These are phyloP conservation scores for Onchidella celtica DNA, from an alignment of 2,888 invertebrate species.

Conservation along the genomic window DNA sequence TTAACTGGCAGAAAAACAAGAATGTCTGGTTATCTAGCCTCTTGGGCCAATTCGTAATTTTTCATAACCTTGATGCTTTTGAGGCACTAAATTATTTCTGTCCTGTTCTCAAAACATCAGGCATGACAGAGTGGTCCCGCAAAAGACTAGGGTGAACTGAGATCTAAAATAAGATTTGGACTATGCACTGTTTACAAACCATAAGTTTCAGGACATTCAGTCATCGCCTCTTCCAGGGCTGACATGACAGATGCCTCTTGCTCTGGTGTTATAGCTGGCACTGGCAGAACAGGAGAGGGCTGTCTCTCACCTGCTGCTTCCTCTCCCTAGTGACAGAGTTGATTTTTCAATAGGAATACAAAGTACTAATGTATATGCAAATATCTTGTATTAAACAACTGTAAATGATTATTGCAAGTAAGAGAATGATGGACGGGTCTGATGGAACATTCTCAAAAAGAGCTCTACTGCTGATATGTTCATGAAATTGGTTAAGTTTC, in stretches of 20 bases:
- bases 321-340: conserved; percentile 1
- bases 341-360: background rate
- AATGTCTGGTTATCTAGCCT: no score
- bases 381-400: background rate
- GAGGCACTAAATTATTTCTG: background rate
- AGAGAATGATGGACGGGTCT: no score
- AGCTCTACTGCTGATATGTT: no score
- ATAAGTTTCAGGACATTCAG: conserved; percentile 32
- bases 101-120: background rate
- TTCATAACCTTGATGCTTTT: no score
- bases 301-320: conserved; percentile 2
- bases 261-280: conserved; percentile 40
- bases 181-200: no score
- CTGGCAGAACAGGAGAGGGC: conserved; percentile 19
- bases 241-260: conserved; percentile 46
- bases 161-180: no score
- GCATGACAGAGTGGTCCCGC: background rate
- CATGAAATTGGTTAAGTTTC: no score
- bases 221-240: conserved; percentile 49
- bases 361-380: background rate
- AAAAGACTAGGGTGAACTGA: no score
- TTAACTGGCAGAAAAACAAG: no score
- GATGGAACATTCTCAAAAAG: no score
- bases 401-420: no score
- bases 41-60: no score